Evolutionary conservation across 2,888 invertebrate species (phyloP).

Genomic region (Platynereis dumerilii): DNA sequence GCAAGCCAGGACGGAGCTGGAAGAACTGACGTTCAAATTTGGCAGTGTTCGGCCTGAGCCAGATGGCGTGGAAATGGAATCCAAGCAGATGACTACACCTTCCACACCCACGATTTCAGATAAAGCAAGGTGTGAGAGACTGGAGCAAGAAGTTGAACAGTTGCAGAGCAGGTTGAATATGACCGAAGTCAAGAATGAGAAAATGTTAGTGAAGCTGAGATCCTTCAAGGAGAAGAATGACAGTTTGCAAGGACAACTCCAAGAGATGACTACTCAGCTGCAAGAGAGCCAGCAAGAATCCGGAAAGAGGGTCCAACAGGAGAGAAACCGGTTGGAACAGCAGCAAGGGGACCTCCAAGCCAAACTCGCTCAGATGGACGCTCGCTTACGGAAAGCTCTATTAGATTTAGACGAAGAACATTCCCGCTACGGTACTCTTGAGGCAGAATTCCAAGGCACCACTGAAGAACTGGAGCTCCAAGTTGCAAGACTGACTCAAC

Average conservation of each 20-base stretch:
- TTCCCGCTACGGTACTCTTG: conserved; percentile 23
- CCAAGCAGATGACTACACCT: conserved; percentile 9
- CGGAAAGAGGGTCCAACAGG: conserved; percentile 15
- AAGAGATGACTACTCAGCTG: conserved; percentile 11
- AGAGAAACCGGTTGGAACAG: conserved; percentile 23
- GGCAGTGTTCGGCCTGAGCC: background rate
- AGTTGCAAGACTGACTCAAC: conserved; percentile 24
- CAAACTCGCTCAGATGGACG: conserved; percentile 14
- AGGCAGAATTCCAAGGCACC: conserved; percentile 35
- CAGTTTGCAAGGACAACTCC: conserved; percentile 44
- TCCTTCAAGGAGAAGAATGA: conserved; percentile 73
- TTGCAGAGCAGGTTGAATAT: conserved; percentile 40
- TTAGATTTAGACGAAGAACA: conserved; percentile 13
- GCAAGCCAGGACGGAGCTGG: conserved; percentile 29
- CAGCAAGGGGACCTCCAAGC: conserved; percentile 20
- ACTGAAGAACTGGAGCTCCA: conserved; percentile 32
- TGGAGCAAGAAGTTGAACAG: conserved; percentile 10
- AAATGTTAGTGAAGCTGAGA: conserved; percentile 83
- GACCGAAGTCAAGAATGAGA: conserved; percentile 72
- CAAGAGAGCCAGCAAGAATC: conserved; percentile 14
- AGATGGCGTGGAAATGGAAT: conserved; percentile 3
- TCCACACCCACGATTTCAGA: too few species aligned
- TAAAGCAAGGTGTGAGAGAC: conserved; percentile 2
- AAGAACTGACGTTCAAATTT: conserved; percentile 13
- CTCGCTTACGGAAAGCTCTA: conserved; percentile 11